A percentile compares a stretch with the other conserved stretches of the same genome.
Conservation (phyloP, 2,113 vertebrate species). For the Petroica traversi region DNA sequence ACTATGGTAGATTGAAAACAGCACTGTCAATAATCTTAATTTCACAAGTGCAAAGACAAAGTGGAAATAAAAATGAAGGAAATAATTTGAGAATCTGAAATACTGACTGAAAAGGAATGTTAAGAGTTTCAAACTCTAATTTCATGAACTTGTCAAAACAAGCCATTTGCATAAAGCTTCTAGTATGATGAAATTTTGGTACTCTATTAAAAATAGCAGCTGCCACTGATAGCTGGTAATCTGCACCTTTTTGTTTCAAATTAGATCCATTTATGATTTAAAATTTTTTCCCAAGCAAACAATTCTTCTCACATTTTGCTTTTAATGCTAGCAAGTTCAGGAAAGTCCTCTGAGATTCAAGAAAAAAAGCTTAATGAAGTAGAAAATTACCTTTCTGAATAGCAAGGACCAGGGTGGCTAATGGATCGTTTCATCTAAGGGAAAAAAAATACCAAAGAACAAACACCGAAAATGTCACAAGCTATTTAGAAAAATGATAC, state of each 20-base stretch:
- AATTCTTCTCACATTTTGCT: neutral
- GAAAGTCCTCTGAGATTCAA: neutral
- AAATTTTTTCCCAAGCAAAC: neutral
- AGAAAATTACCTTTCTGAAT: conserved; percentile 51
- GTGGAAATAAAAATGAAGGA: neutral
- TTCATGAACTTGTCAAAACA: neutral
- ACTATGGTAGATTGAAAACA: neutral
- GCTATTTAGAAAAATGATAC: neutral
- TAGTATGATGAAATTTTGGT: neutral
- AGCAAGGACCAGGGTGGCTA: conserved; percentile 56
- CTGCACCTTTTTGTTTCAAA: neutral
- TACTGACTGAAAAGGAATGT: neutral
- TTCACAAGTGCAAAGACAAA: neutral
- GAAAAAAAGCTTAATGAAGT: neutral
- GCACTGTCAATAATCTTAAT: neutral
- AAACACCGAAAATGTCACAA: conserved; percentile 10
- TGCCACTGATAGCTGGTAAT: neutral
- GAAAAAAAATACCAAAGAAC: neutral
- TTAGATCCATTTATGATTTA: neutral
- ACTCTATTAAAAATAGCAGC: neutral
- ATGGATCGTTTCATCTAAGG: conserved; percentile 50
- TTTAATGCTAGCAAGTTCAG: neutral
- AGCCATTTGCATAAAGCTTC: neutral
- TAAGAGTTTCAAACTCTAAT: neutral
- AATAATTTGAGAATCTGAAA: neutral